Base-by-base conservation (phyloP, 2,888 invertebrate genomes). In the Eupeodes latifasciatus region DNA sequence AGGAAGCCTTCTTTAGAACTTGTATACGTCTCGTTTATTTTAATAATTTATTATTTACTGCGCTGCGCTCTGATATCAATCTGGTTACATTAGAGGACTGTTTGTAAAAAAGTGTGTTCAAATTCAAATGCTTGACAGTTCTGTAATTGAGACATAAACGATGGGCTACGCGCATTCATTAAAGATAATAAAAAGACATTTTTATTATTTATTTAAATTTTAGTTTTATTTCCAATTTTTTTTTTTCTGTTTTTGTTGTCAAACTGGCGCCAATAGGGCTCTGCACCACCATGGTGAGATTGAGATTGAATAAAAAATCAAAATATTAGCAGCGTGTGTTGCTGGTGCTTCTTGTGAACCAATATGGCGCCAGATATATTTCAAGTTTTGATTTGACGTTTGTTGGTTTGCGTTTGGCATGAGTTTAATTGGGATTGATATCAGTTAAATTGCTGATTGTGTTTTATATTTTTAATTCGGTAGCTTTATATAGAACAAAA, bases 61-160 rank as follows among this genome's bases (percentile, higher is more conserved):
- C 71, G 16, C 40, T 53, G 53, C 71, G 16, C 69, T 53, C 11
- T 55, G 55, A 71, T 71, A 55, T 44, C 55, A 44, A 10, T 57
- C 19, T 27, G 19, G 11, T 47, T 47, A 47, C 10, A 47, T 4
- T 10, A 47, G 40, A 40, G 9, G 4, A 40, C 9, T 40, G 40
- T 40, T 11, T 47, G 11, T 11, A 12, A 4, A 12, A 4, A 4
- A 57, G 19, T 67, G 40, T 55, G 71, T 71, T 71, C 55, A 71
- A 71, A 71, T 71, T 71, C 71, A 71, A 71, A 71, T 55, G 71
- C 71, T 44, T 71, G 71, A 55, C 71, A 71, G 71, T 71, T 71
- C 16, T 53, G 71, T 71, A 71, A 71, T 71, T 71, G 71, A 71
- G 71, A 40, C 55, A 55, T 19, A 71, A 71, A 71, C 71, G 71